Conservation (phyloP, 2,888 invertebrate genomes). For the Eupithecia pulchellata region DNA sequence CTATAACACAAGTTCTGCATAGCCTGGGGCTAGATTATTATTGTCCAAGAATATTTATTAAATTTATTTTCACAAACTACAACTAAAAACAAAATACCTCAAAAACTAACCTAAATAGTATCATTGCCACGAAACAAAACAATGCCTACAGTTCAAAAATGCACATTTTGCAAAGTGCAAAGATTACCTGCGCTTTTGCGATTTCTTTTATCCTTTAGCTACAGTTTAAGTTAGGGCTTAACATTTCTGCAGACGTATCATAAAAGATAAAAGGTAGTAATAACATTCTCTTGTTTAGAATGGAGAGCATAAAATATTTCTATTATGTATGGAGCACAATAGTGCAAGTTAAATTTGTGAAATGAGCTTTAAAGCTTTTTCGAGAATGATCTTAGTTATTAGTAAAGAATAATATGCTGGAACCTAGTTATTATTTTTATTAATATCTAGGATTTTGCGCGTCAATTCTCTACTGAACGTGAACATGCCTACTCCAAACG, state of each 20-base stretch:
- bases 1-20: no score
- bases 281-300: conserved; percentile 9
- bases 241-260: conserved; percentile 6
- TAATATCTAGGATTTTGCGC: no score
- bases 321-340: background rate
- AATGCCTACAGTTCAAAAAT: background rate
- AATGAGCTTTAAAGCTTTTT: background rate
- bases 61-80: no score
- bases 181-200: conserved; percentile 15
- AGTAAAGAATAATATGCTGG: no score
- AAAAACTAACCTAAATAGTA: no score
- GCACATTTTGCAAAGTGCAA: conserved; percentile 3
- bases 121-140: background rate
- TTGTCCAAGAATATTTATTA: no score
- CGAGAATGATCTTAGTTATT: background rate
- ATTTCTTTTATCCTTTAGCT: conserved; percentile 11
- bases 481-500: no score
- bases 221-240: conserved; percentile 16
- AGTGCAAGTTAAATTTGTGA: background rate
- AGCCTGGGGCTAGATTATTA: no score
- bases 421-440: no score
- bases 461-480: no score
- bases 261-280: conserved; percentile 24
- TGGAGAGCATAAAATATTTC: background rate
- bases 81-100: no score